These are phyloP conservation scores for Drosophila bocqueti DNA, from an alignment of 1,140 invertebrate genomes.

Conservation along the genomic window DNA sequence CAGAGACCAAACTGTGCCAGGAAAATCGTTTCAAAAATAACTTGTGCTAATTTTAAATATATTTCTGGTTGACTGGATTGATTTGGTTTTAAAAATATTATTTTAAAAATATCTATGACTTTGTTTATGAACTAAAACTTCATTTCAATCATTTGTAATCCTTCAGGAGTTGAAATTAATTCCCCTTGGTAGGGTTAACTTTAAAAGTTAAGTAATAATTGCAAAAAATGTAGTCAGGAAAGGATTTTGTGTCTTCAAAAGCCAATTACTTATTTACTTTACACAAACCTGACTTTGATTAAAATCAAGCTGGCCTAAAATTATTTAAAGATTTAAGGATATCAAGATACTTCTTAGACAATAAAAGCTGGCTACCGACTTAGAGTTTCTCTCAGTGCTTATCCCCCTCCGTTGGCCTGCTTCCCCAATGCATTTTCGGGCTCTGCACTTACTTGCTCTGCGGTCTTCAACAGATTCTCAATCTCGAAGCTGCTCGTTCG, in stretches of 20 bases:
- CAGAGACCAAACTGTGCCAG: no score
- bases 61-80: background rate
- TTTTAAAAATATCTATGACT: background rate
- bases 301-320: background rate
- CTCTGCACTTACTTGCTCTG: slow-evolving; percentile 86
- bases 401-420: background rate
- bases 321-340: background rate
- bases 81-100: no score
- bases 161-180: background rate
- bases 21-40: background rate
- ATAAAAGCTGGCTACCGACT: background rate
- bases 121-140: background rate
- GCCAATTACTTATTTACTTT: no score
- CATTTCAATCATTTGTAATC: background rate
- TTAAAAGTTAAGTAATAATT: background rate
- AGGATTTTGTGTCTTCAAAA: no score
- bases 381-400: slow-evolving; percentile 7
- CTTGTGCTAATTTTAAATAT: background rate
- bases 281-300: background rate
- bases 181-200: background rate
- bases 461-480: slow-evolving; percentile 93
- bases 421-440: slow-evolving; percentile 12
- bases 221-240: no score
- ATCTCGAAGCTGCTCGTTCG: slow-evolving; percentile 95
- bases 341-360: background rate